Evolutionary conservation across 2,888 invertebrate genomes (phyloP).

Genomic region (Hirudinaria manillensis): DNA sequence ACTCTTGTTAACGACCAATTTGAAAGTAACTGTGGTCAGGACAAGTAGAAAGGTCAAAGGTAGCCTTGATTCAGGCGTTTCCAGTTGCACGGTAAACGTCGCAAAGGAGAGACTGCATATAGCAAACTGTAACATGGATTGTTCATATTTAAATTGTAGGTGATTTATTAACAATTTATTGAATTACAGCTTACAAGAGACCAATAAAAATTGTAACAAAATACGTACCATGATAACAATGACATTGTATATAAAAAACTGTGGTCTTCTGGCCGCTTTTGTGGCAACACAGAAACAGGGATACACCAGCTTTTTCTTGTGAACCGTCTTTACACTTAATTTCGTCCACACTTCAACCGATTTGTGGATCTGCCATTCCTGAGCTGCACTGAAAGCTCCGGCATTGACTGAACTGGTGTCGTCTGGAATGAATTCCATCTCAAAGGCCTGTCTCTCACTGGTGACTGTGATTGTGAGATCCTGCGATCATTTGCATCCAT

Average conservation of each 20-base stretch:
- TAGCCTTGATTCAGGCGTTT: conserved; percentile 30
- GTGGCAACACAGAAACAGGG: conserved; percentile 37
- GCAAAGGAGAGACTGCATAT: conserved; percentile 34
- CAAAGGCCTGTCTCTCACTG: conserved; percentile 33
- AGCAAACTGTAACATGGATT: conserved; percentile 17
- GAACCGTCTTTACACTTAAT: conserved; percentile 30
- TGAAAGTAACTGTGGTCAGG: conserved; percentile 35
- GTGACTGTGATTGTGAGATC: conserved; percentile 38
- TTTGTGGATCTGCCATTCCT: conserved; percentile 49
- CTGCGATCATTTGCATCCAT: background rate
- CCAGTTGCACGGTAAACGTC: conserved; percentile 31
- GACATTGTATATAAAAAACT: conserved; percentile 38
- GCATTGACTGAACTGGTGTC: conserved; percentile 34
- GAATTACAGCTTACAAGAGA: background rate
- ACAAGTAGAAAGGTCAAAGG: conserved; percentile 32
- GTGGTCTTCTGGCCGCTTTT: conserved; percentile 37
- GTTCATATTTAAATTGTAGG: background rate
- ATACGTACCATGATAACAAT: conserved; percentile 36
- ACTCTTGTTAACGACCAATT: conserved; percentile 34
- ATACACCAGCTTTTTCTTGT: conserved; percentile 33
- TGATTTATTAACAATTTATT: background rate
- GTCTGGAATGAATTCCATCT: conserved; percentile 35
- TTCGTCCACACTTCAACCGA: conserved; percentile 31
- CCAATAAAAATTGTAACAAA: background rate
- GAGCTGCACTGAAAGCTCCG: conserved; percentile 47